Conservation (phyloP, 2,888 invertebrate genomes). For the Drosophila ezoana region DNA sequence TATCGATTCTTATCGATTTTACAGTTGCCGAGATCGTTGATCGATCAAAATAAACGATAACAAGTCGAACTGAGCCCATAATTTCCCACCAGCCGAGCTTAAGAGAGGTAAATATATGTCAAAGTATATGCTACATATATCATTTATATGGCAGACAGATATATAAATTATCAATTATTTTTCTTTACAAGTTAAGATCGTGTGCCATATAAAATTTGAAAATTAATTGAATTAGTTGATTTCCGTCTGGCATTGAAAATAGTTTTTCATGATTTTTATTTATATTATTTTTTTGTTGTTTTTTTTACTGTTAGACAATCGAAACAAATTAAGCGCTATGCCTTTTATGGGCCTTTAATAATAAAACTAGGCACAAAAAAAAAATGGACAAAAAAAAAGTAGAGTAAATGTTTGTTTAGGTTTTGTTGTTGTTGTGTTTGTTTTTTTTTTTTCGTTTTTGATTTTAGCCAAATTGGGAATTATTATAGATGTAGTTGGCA, state of each 20-base stretch:
- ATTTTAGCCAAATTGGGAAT: constrained; percentile 68
- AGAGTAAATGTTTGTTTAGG: constrained; percentile 19
- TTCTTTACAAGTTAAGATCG: no score
- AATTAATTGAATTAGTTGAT: constrained; percentile 54
- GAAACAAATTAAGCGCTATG: constrained; percentile 74
- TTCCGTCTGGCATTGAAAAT: constrained; percentile 74
- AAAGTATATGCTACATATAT: no score
- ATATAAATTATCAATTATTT: no score
- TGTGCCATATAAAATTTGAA: not conserved
- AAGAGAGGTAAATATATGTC: no score
- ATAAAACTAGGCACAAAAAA: constrained; percentile 61
- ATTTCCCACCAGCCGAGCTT: no score
- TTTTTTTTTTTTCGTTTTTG: constrained; percentile 7
- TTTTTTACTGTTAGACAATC: constrained; percentile 74
- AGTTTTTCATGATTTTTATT: constrained; percentile 49
- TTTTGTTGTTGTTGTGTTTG: constrained; percentile 20
- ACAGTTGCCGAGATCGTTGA: no score
- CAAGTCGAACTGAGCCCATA: no score
- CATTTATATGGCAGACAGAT: no score
- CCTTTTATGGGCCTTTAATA: constrained; percentile 72
- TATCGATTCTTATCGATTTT: no score
- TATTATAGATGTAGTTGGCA: constrained; percentile 60
- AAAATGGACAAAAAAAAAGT: constrained; percentile 33
- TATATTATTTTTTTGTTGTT: constrained; percentile 35
- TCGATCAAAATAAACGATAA: no score